Evolutionary conservation across 2,888 invertebrate genomes (phyloP), one percentile per base, ranked within the genome.

Genomic region (Imbricaverruca yamaguchii): DNA sequence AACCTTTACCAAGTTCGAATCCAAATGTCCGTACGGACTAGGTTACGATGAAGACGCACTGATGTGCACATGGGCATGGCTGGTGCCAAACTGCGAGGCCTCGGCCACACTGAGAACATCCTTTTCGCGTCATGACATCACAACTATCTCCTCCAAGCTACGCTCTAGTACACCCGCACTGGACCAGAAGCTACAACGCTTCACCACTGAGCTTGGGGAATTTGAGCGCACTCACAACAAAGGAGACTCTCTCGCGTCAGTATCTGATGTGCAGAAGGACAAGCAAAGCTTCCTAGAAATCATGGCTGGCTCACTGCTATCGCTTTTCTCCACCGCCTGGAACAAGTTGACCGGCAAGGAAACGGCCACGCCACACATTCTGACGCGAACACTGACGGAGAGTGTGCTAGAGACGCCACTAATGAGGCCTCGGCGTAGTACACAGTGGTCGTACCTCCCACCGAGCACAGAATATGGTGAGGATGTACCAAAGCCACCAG

Each of bases 41-140:
- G 93, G 92, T 11, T 94, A 93, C 87, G 93, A 94, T 85, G 92
- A 93, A 80, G 89, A 88, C 0, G 89, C 90, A 56, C 89, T 93
- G 6, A 89, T 91, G 82, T 94, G 94, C 86, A 93, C 93, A 87
- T 94, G 93, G 93, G 92, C 93, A 0, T 93, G 93, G 93, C 86
- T 92, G 81, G 93, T 93, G 53, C 91, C 91, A 0, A 89, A 89
- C 15, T 92, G 92, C 84, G 90, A 90, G 0, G 89, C 89, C 84
- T 88, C 89, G 67, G 90, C 88, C 11, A 87, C 90, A 84, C 83
- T 59, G 23, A 53, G 8, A n/a, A 78, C 74, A 12, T 21, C 55
- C 13, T 39, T 61, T n/a, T 39, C 57, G 21, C 23, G n/a, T 18
- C 18, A 53, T 12, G 61, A 65, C 13, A 53, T 53, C 53, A 55